phyloP scores from a whole-genome alignment of 2,113 vertebrate genomes.

The Erinaceus europaeus region DNA sequence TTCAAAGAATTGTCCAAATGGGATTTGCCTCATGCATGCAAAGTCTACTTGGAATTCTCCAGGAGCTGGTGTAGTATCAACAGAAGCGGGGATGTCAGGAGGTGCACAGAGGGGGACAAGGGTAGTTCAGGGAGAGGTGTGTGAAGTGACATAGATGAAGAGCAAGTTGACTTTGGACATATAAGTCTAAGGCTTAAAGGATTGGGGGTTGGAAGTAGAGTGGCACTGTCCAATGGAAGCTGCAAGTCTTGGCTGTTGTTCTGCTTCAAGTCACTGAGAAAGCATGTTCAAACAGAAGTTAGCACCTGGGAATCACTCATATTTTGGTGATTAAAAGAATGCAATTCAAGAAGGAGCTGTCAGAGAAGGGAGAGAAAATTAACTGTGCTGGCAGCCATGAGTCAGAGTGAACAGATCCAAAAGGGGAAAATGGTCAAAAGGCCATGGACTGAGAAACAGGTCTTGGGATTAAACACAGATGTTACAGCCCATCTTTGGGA shows the following conservation, averaged over 20 bases:
- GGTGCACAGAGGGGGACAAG: neutral
- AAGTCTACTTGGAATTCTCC: neutral
- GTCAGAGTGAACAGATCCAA: neutral
- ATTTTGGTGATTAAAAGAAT: neutral
- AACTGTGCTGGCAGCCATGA: neutral
- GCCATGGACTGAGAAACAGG: neutral
- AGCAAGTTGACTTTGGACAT: neutral
- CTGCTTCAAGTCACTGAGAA: neutral
- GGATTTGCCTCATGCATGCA: neutral
- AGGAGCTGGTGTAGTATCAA: neutral
- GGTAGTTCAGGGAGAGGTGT: neutral
- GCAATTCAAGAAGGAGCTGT: neutral
- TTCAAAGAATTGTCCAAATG: neutral
- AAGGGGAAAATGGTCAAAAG: neutral
- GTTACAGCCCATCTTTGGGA: constrained; percentile 5
- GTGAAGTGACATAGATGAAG: neutral
- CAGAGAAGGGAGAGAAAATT: neutral
- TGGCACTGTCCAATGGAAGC: neutral
- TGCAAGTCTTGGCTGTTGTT: neutral
- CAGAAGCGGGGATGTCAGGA: neutral
- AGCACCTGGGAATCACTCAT: neutral
- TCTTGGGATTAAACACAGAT: neutral
- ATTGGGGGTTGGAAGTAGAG: neutral
- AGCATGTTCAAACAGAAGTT: neutral
- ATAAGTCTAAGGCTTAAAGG: neutral